Percentiles rank a stretch among this genome's conserved stretches.
phyloP scores from a whole-genome alignment of 2,797 vertebrate species.

The Diplodus sargus region DNA sequence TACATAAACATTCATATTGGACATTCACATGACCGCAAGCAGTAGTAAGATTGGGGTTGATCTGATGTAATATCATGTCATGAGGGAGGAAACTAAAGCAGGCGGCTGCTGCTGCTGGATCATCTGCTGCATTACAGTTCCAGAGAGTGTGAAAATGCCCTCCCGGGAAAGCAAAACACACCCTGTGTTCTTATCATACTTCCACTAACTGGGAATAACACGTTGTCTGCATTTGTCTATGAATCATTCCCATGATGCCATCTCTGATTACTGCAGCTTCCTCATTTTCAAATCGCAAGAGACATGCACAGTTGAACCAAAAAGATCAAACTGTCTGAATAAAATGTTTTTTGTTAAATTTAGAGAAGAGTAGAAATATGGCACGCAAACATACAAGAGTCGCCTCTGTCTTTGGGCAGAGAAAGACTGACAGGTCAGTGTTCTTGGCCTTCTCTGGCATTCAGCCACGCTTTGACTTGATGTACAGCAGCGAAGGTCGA shows the following conservation, averaged over 20 bases:
- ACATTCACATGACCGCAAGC: neutral
- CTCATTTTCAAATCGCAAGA: neutral
- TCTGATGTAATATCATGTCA: slow-evolving; percentile 55
- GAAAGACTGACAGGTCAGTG: neutral
- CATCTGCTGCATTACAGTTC: slow-evolving; percentile 18
- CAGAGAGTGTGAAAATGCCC: slow-evolving; percentile 2
- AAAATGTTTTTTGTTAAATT: neutral
- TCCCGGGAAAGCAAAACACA: slow-evolving; percentile 41
- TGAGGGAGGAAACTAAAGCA: slow-evolving; percentile 19
- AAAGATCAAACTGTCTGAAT: neutral
- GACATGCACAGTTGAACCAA: neutral
- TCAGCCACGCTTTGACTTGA: slow-evolving; percentile 15
- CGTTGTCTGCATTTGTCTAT: slow-evolving; percentile 18
- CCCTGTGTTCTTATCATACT: slow-evolving; percentile 28
- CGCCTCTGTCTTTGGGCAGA: neutral
- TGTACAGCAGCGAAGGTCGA: slow-evolving; percentile 39
- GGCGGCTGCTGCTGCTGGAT: slow-evolving; percentile 18
- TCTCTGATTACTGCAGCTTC: neutral
- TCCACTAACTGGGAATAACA: slow-evolving; percentile 22
- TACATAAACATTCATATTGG: neutral
- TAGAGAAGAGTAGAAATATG: neutral
- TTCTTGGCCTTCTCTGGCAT: slow-evolving; percentile 18
- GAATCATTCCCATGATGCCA: slow-evolving; percentile 15
- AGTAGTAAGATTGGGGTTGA: slow-evolving; percentile 1
- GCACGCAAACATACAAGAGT: neutral